phyloP scores from a whole-genome alignment of 2,113 vertebrate genomes.

The Anguilla japonica region DNA sequence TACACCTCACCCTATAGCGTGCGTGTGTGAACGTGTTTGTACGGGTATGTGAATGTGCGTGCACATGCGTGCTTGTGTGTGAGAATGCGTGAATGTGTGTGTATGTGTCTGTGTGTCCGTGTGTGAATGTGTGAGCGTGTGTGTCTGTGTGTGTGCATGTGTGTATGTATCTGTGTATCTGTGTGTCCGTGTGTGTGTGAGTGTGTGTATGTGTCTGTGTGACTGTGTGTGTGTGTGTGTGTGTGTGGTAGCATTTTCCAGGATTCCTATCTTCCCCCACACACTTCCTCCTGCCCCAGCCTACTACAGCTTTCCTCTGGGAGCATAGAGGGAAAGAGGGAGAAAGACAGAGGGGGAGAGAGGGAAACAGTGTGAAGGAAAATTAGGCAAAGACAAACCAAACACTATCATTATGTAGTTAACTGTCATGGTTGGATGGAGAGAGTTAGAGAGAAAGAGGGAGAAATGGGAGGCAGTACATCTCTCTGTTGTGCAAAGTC shows the following conservation, averaged over 20 bases:
- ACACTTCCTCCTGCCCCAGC: conserved; percentile 59
- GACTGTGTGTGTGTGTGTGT: neutral
- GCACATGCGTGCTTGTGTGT: neutral
- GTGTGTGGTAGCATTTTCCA: conserved; percentile 33
- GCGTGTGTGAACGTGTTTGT: too few relatives aligned
- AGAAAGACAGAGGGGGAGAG: neutral
- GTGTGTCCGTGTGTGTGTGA: neutral
- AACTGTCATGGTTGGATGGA: neutral
- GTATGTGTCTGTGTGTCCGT: neutral
- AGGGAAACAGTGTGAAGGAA: neutral
- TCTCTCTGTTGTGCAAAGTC: too few relatives aligned
- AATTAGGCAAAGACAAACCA: neutral
- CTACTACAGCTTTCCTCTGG: conserved; percentile 37
- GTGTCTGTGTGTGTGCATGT: neutral
- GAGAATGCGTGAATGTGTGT: neutral
- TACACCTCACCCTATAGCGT: too few relatives aligned
- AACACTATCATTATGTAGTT: neutral
- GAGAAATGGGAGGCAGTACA: neutral
- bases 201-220: too few relatives aligned
- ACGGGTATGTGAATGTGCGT: neutral
- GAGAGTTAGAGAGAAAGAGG: conserved; percentile 36
- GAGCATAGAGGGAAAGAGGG: conserved; percentile 4
- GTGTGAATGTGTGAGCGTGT: neutral
- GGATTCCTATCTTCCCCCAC: conserved; percentile 67
- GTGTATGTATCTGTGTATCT: neutral